Base-by-base conservation (phyloP, 2,888 invertebrate species). In the Cephus spinipes region DNA sequence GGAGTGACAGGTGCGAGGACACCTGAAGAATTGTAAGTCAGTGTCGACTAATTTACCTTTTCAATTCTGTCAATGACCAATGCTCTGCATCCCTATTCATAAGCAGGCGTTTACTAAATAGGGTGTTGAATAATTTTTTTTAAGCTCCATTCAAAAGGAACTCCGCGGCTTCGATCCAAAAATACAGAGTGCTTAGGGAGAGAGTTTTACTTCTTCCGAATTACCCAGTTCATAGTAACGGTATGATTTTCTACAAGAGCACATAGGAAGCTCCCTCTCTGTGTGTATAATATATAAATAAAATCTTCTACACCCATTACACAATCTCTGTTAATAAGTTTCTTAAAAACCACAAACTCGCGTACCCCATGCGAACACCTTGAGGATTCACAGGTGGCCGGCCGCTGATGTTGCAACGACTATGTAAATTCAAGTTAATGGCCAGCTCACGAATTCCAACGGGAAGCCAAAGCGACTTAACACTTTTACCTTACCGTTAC, bases 401-500 rank as follows among this genome's bases (percentile, higher is more conserved):
- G 12, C 1, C 31, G 31, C 33, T 23, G 32, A n/a, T 78, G 78
- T 76, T 76, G 78, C 76, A 78, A 78, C 74, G 74, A 73, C 68
- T 78, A 71, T 78, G 76, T 76, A 76, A 78, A 78, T 76, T 73
- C 15, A 34, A 73, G 68, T 76, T 73, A 77, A 77, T 68, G 69
- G 34, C n/a, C 11, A 40, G 31, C 77, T 78, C 68, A 76, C 76
- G 78, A 76, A 76, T 78, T 76, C 76, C 78, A 68, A 78, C 78
- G 71, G 76, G 36, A 69, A 75, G 55, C n/a, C 23, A 30, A 9
- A 23, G 23, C 71, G 75, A 77, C 75, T 77, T 77, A 77, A 75
- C 77, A 75, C 77, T 77, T 77, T 40, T 36, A n/a, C 34, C 77
- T 34, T 77, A 77, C 77, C 77, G 77, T 77, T 77, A 77, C 69